phyloP scores from a whole-genome alignment of 1,140 invertebrate genomes.

The Ridgeia piscesae region DNA sequence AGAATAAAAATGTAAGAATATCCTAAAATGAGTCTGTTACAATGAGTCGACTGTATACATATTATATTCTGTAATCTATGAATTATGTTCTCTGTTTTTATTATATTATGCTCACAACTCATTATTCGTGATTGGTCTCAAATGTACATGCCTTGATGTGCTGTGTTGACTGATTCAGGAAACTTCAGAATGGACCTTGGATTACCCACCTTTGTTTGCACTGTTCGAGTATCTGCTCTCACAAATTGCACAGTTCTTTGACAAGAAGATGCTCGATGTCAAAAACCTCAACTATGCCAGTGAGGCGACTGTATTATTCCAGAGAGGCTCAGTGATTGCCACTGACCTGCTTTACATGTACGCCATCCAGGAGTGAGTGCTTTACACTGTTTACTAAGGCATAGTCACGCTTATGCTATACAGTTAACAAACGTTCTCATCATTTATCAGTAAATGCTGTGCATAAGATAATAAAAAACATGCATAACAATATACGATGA shows the following conservation, averaged over 20 bases:
- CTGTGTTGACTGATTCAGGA: constrained; percentile 58
- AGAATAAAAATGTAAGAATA: too few species aligned
- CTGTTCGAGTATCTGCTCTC: constrained; percentile 92
- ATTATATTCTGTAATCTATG: too few species aligned
- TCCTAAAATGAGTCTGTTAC: too few species aligned
- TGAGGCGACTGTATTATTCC: constrained; percentile 79
- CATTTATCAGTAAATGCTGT: neutral
- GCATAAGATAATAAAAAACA: neutral
- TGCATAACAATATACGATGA: neutral
- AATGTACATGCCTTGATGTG: too few species aligned
- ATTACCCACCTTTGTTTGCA: constrained; percentile 98
- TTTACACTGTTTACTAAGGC: neutral
- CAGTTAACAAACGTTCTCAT: neutral
- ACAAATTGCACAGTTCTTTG: constrained; percentile 75
- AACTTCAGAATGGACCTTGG: constrained; percentile 96
- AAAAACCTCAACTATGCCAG: constrained; percentile 85
- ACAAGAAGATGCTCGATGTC: constrained; percentile 84
- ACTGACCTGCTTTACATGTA: constrained; percentile 82
- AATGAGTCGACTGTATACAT: too few species aligned
- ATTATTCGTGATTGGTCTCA: too few species aligned
- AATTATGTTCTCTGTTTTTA: too few species aligned
- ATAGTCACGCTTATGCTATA: neutral
- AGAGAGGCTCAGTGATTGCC: constrained; percentile 86
- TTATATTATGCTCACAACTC: too few species aligned
- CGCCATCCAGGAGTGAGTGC: constrained; percentile 67